Conservation (phyloP, 2,113 vertebrate species). For the Syrmaticus mikado region DNA sequence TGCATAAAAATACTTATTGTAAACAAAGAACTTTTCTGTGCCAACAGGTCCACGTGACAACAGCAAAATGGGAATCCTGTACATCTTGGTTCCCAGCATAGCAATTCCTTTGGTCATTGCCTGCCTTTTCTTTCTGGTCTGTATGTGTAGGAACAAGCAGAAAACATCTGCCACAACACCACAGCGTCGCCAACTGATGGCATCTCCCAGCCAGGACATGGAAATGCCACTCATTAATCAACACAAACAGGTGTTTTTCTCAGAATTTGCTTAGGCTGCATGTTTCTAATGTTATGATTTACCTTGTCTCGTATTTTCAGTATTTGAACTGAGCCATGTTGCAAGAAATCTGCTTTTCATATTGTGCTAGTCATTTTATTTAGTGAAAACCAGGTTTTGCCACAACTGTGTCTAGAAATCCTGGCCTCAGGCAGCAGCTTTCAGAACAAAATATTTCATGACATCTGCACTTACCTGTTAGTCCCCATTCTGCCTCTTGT, state of each 20-base stretch:
- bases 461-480: neutral
- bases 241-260: slow-evolving; percentile 89
- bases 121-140: slow-evolving; percentile 95
- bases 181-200: slow-evolving; percentile 86
- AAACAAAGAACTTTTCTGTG: neutral
- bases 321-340: accelerated
- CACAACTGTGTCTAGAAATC: neutral
- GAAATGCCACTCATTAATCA: slow-evolving; percentile 92
- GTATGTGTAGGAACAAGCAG: slow-evolving; percentile 95
- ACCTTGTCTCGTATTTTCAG: neutral
- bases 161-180: slow-evolving; percentile 85
- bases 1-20: neutral
- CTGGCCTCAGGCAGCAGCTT: neutral
- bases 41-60: slow-evolving; percentile 86
- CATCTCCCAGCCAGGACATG: slow-evolving; percentile 91
- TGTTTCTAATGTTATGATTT: neutral
- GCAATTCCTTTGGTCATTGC: slow-evolving; percentile 92
- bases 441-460: neutral
- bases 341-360: neutral
- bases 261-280: neutral
- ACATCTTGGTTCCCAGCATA: slow-evolving; percentile 95
- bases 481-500: neutral
- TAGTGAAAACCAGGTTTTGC: neutral
- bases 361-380: neutral
- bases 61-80: slow-evolving; percentile 93